Percentiles rank a stretch among this genome's conserved stretches.
phyloP scores from a whole-genome alignment of 2,113 vertebrate species.

The Ciconia stormi region DNA sequence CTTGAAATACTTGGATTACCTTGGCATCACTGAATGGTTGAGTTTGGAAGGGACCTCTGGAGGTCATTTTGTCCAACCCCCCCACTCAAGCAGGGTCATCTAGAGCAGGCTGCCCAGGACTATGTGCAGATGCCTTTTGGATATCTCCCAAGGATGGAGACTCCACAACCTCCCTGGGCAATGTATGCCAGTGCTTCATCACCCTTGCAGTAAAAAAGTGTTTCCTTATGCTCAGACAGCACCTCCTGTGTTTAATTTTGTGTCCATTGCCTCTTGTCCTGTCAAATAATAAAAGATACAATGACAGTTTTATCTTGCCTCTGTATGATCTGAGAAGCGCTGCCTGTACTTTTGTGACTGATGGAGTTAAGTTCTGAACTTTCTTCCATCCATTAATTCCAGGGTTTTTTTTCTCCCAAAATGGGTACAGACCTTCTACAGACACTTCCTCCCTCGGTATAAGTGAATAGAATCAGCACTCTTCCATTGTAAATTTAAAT shows the following conservation, averaged over 20 bases:
- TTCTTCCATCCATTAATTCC: not conserved
- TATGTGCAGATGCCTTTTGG: not conserved
- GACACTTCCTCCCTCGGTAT: not conserved
- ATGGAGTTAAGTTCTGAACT: not conserved
- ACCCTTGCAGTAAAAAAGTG: not conserved
- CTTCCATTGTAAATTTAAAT: not conserved
- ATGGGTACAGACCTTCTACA: not conserved
- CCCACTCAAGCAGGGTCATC: not conserved
- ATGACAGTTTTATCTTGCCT: not conserved
- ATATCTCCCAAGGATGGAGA: not conserved
- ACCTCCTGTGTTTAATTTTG: not conserved
- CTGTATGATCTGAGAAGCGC: fast-evolving
- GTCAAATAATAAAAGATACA: not conserved
- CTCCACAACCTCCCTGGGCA: not conserved
- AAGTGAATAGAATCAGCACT: not conserved
- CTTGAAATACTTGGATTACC: not conserved
- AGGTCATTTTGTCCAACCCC: not conserved
- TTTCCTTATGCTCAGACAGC: not conserved
- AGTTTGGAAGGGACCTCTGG: not conserved
- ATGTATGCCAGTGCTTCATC: not conserved
- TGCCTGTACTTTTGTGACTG: not conserved
- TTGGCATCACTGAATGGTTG: not conserved
- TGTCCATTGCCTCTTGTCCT: not conserved
- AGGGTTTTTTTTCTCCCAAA: not conserved
- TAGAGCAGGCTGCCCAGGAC: not conserved